These are phyloP conservation scores for Tanypteryx hageni DNA, from an alignment of 2,888 invertebrate species.

Conservation along the genomic window DNA sequence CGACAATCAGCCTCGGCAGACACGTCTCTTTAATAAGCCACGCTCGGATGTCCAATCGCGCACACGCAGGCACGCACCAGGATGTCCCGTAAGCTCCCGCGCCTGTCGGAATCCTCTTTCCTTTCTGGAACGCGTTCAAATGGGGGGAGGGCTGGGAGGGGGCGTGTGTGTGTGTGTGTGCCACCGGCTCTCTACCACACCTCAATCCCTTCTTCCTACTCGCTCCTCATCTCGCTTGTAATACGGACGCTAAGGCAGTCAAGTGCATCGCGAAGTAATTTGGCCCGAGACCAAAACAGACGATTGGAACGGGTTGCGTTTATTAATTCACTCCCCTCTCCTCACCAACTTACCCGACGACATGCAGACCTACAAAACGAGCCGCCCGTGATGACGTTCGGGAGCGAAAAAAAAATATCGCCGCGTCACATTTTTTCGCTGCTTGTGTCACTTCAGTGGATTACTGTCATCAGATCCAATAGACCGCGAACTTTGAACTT, in stretches of 20 bases:
- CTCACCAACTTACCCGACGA: too few relatives aligned
- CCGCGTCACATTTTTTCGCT: background rate
- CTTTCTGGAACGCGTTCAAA: background rate
- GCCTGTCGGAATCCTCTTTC: background rate
- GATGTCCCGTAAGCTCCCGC: constrained; percentile 12
- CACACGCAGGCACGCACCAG: background rate
- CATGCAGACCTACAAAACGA: background rate
- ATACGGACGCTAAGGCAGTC: background rate
- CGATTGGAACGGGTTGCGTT: background rate
- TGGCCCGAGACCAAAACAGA: constrained; percentile 11
- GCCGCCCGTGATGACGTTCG: background rate
- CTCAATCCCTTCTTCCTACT: too few relatives aligned
- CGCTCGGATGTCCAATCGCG: background rate
- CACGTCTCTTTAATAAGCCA: background rate
- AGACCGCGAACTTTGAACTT: background rate
- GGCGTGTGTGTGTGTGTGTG: too few relatives aligned
- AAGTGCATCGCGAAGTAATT: background rate
- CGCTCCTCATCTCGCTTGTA: too few relatives aligned
- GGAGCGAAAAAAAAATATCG: background rate
- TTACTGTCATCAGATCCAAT: background rate
- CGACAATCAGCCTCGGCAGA: background rate
- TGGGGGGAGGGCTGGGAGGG: background rate
- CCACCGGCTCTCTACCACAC: too few relatives aligned
- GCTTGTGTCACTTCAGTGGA: background rate
- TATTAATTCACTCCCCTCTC: background rate